phyloP scores from a whole-genome alignment of 1,140 invertebrate species.

The Aphaenogaster floridana region DNA sequence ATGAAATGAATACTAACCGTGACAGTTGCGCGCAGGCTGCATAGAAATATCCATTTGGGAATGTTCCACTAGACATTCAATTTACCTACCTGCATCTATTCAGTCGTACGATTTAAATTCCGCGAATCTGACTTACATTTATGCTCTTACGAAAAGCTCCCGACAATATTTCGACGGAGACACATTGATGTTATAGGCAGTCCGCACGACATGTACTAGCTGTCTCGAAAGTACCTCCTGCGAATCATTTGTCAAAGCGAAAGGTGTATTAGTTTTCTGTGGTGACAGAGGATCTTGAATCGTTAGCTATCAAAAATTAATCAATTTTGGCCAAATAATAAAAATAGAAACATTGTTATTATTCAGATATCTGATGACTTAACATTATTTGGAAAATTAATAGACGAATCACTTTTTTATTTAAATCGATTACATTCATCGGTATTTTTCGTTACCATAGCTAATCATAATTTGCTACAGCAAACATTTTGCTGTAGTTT shows the following conservation, averaged over 20 bases:
- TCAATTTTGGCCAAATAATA: neutral
- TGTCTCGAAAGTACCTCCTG: neutral
- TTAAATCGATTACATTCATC: neutral
- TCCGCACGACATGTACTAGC: neutral
- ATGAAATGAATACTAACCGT: conserved; percentile 57
- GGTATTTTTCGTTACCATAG: neutral
- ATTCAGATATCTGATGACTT: neutral
- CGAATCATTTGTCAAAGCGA: neutral
- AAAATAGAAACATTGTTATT: neutral
- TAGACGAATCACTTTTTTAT: neutral
- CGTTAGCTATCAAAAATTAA: neutral
- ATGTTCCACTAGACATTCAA: conserved; percentile 60
- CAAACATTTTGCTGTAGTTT: no score
- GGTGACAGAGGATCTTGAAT: neutral
- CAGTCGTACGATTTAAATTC: conserved; percentile 53
- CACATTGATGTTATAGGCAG: conserved; percentile 11
- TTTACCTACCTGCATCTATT: conserved; percentile 51
- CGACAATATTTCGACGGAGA: conserved; percentile 19
- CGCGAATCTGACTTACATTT: conserved; percentile 58
- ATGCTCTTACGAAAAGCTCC: conserved; percentile 34
- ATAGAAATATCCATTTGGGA: conserved; percentile 53
- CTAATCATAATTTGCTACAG: no score
- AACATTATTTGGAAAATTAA: conserved; percentile 1
- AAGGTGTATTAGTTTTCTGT: neutral
- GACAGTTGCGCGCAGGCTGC: conserved; percentile 39